A percentile compares a stretch with the other conserved stretches of the same genome.
These are phyloP conservation scores for Choristoneura fumiferana DNA, from an alignment of 1,140 invertebrate species.

Conservation along the genomic window DNA sequence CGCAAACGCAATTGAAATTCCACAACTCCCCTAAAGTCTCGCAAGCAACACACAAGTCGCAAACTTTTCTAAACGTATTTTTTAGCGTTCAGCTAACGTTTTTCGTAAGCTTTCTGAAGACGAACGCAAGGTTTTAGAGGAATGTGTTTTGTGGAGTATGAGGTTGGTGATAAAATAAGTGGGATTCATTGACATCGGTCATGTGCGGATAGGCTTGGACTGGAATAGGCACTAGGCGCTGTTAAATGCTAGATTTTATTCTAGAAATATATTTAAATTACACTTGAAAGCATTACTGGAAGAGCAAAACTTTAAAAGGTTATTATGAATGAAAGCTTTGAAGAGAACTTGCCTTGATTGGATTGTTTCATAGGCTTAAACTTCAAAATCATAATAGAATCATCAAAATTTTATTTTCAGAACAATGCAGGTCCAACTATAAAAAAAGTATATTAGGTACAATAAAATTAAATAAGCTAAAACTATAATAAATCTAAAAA, in stretches of 20 bases:
- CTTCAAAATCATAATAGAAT: too few species aligned
- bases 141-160: conserved; percentile 28
- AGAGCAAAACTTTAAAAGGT: too few species aligned
- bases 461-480: too few species aligned
- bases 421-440: too few species aligned
- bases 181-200: conserved; percentile 62
- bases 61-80: conserved; percentile 25
- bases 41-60: conserved; percentile 20
- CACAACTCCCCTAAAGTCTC: conserved; percentile 18
- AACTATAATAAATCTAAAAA: too few species aligned
- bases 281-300: too few species aligned
- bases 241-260: background rate
- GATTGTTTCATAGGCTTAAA: too few species aligned
- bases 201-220: conserved; percentile 48
- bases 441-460: too few species aligned
- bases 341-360: too few species aligned
- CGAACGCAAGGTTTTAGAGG: conserved; percentile 22
- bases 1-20: background rate
- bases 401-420: too few species aligned
- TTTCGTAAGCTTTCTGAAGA: conserved; percentile 25
- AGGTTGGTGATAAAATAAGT: conserved; percentile 52
- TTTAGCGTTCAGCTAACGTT: conserved; percentile 29
- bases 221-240: conserved; percentile 41
- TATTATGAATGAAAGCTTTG: too few species aligned
- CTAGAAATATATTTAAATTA: too few species aligned